These are phyloP conservation scores for Chelonus formosanus DNA, from an alignment of 2,888 invertebrate genomes.

Conservation along the genomic window DNA sequence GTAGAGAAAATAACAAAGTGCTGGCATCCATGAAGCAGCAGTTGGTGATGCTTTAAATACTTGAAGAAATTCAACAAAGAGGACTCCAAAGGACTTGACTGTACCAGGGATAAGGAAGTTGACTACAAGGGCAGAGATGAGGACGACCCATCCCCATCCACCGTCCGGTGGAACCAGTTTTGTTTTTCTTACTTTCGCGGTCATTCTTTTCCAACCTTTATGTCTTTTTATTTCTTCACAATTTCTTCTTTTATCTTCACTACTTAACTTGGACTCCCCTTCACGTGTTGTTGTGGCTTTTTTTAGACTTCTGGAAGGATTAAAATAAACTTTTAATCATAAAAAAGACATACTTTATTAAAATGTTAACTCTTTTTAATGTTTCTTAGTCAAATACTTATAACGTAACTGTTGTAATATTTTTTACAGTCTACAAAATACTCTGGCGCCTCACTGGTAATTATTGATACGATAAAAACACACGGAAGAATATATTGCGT, in stretches of 20 bases:
- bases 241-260: too few relatives aligned
- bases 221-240: too few relatives aligned
- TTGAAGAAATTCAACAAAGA: constrained; percentile 84
- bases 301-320: not conserved
- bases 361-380: not conserved
- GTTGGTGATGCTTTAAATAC: constrained; percentile 80
- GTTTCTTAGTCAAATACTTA: not conserved
- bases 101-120: constrained; percentile 88
- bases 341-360: not conserved
- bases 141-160: constrained; percentile 66
- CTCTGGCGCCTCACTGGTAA: too few relatives aligned
- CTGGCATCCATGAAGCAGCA: constrained; percentile 84
- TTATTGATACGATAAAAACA: too few relatives aligned
- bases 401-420: too few relatives aligned
- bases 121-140: constrained; percentile 74
- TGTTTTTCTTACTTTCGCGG: constrained; percentile 48
- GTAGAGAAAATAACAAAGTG: constrained; percentile 86
- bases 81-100: constrained; percentile 87
- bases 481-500: too few relatives aligned
- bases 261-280: not conserved
- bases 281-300: not conserved
- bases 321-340: not conserved
- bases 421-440: too few relatives aligned
- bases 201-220: constrained; percentile 36
- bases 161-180: constrained; percentile 65